phyloP scores from a whole-genome alignment of 2,113 vertebrate species.

The Antigone vipio region DNA sequence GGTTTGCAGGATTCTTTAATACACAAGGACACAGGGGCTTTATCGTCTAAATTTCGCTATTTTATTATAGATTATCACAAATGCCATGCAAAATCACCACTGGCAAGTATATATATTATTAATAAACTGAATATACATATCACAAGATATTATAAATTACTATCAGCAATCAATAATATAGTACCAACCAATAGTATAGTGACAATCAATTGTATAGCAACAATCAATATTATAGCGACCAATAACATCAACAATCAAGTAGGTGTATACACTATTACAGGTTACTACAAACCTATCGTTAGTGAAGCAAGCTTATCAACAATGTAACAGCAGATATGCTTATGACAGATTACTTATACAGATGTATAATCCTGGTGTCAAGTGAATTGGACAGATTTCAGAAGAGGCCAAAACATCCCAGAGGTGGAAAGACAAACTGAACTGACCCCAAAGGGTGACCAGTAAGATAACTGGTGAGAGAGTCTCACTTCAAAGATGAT shows the following conservation, averaged over 20 bases:
- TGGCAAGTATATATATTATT: not conserved
- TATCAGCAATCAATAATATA: not conserved
- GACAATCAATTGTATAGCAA: not conserved
- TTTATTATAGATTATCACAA: not conserved
- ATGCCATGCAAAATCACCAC: not conserved
- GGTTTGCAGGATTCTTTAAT: not conserved
- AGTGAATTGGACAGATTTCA: not conserved
- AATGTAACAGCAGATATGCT: not conserved
- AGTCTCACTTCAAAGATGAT: not conserved
- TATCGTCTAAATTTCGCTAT: not conserved
- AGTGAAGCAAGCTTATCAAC: not conserved
- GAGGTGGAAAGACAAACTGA: not conserved
- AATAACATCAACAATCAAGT: not conserved
- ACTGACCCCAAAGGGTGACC: not conserved
- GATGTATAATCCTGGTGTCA: accelerated
- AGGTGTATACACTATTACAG: not conserved
- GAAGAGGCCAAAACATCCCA: not conserved
- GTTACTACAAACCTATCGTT: not conserved
- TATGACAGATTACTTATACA: not conserved
- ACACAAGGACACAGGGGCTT: not conserved
- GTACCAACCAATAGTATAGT: not conserved
- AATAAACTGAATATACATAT: not conserved
- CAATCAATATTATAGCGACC: not conserved
- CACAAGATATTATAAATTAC: not conserved
- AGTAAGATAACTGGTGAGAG: not conserved